Conservation (phyloP, 2,113 vertebrate species). For the Otis tarda region DNA sequence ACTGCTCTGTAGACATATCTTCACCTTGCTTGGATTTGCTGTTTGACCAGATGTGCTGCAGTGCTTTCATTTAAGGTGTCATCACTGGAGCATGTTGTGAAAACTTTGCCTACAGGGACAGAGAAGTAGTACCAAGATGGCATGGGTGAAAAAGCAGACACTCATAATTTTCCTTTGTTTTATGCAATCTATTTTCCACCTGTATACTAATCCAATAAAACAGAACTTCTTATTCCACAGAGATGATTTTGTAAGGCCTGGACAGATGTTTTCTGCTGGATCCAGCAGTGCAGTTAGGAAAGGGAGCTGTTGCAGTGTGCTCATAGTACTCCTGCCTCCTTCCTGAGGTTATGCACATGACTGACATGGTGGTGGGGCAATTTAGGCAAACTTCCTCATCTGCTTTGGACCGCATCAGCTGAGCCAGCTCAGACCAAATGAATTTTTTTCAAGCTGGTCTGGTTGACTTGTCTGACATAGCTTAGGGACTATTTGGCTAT, state of each 20-base stretch:
- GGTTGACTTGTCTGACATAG: neutral
- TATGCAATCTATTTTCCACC: neutral
- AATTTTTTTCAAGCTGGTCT: neutral
- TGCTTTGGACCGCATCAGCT: neutral
- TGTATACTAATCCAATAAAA: neutral
- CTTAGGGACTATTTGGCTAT: neutral
- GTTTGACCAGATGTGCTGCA: neutral
- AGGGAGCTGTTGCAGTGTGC: neutral
- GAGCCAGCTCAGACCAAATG: neutral
- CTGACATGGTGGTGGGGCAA: neutral
- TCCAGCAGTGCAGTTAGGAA: neutral
- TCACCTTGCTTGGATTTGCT: neutral
- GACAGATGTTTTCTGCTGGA: neutral
- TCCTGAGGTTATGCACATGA: neutral
- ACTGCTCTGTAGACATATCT: neutral
- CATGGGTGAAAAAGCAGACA: neutral
- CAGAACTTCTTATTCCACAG: neutral
- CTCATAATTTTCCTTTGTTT: neutral
- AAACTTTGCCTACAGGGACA: neutral
- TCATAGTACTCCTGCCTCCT: neutral
- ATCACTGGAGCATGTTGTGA: neutral
- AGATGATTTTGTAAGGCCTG: neutral
- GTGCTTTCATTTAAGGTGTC: neutral
- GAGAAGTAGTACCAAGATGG: neutral
- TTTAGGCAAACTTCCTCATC: neutral